A percentile compares a stretch with the other conserved stretches of the same genome.
These are phyloP conservation scores for Lacerta viridis DNA, from an alignment of 2,797 vertebrate genomes.

Conservation along the genomic window DNA sequence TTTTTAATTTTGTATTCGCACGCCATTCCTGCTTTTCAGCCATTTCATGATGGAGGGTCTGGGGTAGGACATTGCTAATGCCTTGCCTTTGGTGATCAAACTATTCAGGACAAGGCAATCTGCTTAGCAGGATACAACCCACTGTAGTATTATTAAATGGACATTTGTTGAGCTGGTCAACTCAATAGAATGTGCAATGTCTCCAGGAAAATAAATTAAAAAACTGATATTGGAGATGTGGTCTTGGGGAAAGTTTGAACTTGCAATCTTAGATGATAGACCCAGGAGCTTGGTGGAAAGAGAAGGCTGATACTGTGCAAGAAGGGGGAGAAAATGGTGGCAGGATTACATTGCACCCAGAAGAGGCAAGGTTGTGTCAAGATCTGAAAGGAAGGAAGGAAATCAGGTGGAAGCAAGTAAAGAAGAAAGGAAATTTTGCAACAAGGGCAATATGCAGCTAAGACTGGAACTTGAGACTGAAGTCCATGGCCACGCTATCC, in stretches of 20 bases:
- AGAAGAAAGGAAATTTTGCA: background rate
- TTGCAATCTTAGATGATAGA: background rate
- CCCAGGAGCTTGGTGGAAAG: background rate
- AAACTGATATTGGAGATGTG: background rate
- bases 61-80: background rate
- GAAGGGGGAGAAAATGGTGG: background rate
- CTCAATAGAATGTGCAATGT: background rate
- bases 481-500: no score
- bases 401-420: background rate
- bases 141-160: background rate
- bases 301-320: background rate
- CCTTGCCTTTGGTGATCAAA: background rate
- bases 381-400: background rate
- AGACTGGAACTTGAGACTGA: no score
- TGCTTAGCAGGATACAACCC: background rate
- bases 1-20: constrained; percentile 30
- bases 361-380: background rate
- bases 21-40: background rate
- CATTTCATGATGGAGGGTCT: background rate
- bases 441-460: background rate
- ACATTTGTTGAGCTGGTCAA: background rate
- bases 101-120: no score
- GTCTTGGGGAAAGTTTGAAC: background rate
- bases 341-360: background rate
- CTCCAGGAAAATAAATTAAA: background rate